A percentile compares a stretch with the other conserved stretches of the same genome.
Evolutionary conservation across 2,113 vertebrate genomes (phyloP).

Genomic region (human (Homo sapiens)): DNA sequence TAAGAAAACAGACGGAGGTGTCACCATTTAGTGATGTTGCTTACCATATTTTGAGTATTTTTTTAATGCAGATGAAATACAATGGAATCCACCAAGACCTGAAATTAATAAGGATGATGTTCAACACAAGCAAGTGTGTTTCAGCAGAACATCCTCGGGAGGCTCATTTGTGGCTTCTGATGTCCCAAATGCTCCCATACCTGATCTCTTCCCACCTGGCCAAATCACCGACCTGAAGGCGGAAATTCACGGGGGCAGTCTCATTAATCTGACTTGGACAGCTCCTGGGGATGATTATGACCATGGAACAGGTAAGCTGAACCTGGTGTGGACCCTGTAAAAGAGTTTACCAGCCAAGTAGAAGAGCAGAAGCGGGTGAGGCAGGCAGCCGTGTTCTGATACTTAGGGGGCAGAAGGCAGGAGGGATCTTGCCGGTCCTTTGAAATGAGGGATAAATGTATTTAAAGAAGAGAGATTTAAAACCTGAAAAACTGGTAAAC

Average conservation of each 20-base stretch:
- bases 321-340: neutral
- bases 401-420: neutral
- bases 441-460: neutral
- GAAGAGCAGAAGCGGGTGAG: neutral
- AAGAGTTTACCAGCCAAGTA: neutral
- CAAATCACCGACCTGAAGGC: slow-evolving; percentile 82
- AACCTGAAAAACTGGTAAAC: neutral
- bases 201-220: slow-evolving; percentile 81
- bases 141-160: slow-evolving; percentile 78
- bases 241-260: slow-evolving; percentile 47
- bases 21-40: neutral
- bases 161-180: slow-evolving; percentile 71
- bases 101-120: slow-evolving; percentile 21
- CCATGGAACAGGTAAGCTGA: slow-evolving; percentile 76
- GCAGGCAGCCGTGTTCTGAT: neutral
- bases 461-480: neutral
- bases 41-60: neutral
- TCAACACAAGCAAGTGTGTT: slow-evolving; percentile 44
- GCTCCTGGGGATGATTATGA: slow-evolving; percentile 82
- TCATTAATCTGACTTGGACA: slow-evolving; percentile 81
- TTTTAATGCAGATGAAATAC: slow-evolving; percentile 73
- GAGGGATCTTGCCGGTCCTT: neutral
- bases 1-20: neutral
- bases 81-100: slow-evolving; percentile 80
- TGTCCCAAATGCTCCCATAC: slow-evolving; percentile 42